Conservation (phyloP, 1,140 invertebrate genomes). For the Drosophila lowei region DNA sequence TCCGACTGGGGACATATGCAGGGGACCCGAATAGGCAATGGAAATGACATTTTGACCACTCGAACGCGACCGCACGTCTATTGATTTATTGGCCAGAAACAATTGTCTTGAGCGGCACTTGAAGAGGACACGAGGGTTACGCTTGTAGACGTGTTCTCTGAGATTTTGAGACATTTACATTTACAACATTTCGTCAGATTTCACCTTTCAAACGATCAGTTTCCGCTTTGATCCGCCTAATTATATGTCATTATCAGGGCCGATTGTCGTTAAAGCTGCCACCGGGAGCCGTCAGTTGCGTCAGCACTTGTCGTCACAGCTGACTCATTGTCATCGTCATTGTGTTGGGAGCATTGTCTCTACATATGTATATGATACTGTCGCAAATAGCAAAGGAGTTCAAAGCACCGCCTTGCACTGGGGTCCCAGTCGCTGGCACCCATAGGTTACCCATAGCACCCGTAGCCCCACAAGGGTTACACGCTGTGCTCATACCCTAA, state of each 20-base stretch:
- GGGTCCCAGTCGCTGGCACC: too few relatives aligned
- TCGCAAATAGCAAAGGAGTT: slow-evolving; percentile 25
- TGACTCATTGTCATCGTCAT: slow-evolving; percentile 12
- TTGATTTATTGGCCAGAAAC: slow-evolving; percentile 41
- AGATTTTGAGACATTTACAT: too few relatives aligned
- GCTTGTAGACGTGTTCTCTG: background rate
- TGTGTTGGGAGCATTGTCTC: too few relatives aligned
- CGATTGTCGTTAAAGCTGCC: background rate
- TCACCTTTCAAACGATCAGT: background rate
- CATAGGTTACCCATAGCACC: too few relatives aligned
- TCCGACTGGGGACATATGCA: too few relatives aligned
- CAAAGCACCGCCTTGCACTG: slow-evolving; percentile 41
- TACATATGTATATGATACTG: background rate
- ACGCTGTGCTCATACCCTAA: slow-evolving; percentile 5
- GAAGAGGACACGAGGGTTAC: slow-evolving; percentile 1
- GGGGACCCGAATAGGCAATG: slow-evolving; percentile 17
- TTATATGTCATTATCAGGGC: slow-evolving; percentile 15
- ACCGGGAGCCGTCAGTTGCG: background rate
- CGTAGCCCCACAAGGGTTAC: background rate
- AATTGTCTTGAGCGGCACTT: background rate
- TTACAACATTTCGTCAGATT: too few relatives aligned
- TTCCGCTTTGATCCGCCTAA: slow-evolving; percentile 24
- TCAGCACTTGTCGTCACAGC: slow-evolving; percentile 39
- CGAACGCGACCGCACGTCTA: too few relatives aligned
- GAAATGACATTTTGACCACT: slow-evolving; percentile 59